Conservation (phyloP, 2,797 vertebrate genomes). For the Mus minutoides region DNA sequence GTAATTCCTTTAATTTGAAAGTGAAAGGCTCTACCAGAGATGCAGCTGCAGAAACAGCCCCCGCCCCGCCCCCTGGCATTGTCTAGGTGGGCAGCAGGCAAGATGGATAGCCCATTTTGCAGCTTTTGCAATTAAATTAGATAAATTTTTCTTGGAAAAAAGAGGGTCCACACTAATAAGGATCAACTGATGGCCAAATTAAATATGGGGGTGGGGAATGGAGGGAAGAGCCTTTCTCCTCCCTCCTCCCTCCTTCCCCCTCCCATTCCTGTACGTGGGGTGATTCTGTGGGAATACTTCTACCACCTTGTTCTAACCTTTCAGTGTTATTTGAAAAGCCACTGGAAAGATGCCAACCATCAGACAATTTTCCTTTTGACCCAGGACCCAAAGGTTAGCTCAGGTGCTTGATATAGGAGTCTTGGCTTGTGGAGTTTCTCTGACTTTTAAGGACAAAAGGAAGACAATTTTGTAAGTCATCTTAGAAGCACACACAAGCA, state of each 20-base stretch:
- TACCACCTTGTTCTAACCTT: conserved; percentile 61
- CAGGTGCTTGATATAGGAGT: conserved; percentile 25
- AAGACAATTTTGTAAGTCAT: neutral
- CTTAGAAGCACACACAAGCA: neutral
- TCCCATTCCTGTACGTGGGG: neutral
- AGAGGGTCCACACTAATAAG: conserved; percentile 67
- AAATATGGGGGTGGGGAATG: conserved; percentile 31
- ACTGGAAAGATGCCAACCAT: conserved; percentile 50
- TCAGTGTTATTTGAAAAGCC: conserved; percentile 66
- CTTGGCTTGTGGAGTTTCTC: conserved; percentile 34
- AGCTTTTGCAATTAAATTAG: conserved; percentile 72
- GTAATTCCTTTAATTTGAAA: conserved; percentile 73
- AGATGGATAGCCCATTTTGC: conserved; percentile 44
- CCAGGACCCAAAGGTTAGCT: conserved; percentile 30
- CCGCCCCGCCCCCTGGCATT: neutral
- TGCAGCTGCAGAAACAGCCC: neutral
- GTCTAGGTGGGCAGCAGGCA: conserved; percentile 56
- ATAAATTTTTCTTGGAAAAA: conserved; percentile 72
- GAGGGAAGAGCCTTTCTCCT: conserved; percentile 21
- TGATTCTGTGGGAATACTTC: neutral
- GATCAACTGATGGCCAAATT: conserved; percentile 64
- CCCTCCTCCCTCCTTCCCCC: neutral
- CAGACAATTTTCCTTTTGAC: conserved; percentile 55
- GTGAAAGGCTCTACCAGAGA: neutral
- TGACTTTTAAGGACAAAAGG: conserved; percentile 60